phyloP scores from a whole-genome alignment of 2,797 vertebrate species.

The Diplodus sargus region DNA sequence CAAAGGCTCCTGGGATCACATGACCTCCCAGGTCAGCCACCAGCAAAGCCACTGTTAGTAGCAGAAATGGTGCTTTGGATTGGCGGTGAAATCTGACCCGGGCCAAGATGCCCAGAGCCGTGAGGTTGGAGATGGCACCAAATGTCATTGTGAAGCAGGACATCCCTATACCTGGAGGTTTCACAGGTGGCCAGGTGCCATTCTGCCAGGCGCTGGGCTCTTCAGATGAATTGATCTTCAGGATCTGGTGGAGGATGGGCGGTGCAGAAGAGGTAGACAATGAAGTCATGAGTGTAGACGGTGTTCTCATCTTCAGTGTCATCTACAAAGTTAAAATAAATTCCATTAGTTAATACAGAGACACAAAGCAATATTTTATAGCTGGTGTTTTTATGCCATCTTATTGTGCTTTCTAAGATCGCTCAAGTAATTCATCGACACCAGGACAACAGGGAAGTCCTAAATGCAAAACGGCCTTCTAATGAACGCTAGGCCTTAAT shows the following conservation, averaged over 20 bases:
- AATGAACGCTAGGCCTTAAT: slow-evolving; percentile 19
- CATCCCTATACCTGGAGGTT: slow-evolving; percentile 58
- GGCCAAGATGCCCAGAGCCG: slow-evolving; percentile 77
- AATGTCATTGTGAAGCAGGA: slow-evolving; percentile 84
- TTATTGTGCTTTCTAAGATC: not conserved
- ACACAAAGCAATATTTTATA: not conserved
- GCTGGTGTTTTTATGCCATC: not conserved
- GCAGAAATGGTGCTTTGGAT: slow-evolving; percentile 80
- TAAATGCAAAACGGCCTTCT: slow-evolving; percentile 14
- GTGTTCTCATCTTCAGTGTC: slow-evolving; percentile 47
- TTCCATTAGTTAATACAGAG: slow-evolving; percentile 9
- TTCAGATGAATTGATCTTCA: slow-evolving; percentile 62
- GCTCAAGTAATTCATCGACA: slow-evolving; percentile 3
- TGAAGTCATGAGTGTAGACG: slow-evolving; percentile 40
- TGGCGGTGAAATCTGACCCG: slow-evolving; percentile 60
- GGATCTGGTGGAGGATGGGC: slow-evolving; percentile 27
- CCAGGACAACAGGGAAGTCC: not conserved
- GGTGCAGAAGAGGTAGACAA: slow-evolving; percentile 38
- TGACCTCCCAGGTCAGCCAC: slow-evolving; percentile 81
- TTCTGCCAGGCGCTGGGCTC: slow-evolving; percentile 36
- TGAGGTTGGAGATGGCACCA: slow-evolving; percentile 81
- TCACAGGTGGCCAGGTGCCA: slow-evolving; percentile 5
- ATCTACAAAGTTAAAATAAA: slow-evolving; percentile 50
- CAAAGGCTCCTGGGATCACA: slow-evolving; percentile 79
- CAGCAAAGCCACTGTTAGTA: slow-evolving; percentile 78